Base-by-base conservation (phyloP, 2,113 vertebrate species). In the Brevimyrus niger region DNA sequence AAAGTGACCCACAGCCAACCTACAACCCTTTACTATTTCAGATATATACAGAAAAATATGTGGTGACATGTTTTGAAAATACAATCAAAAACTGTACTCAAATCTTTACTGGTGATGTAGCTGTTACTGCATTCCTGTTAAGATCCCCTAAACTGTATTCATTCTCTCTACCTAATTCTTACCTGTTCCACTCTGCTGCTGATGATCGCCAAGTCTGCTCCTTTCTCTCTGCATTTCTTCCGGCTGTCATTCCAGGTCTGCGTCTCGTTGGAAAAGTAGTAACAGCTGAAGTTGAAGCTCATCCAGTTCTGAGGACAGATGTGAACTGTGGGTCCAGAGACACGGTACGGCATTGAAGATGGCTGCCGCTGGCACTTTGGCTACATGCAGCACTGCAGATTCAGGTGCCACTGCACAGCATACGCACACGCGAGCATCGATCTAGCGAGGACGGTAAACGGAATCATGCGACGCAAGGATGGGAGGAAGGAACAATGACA, bases 161-260 rank as follows among this genome's bases (percentile, higher is more conserved):
- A 65, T 65, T n/a, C n/a, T 65, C 23, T 65, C 61, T 65, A 31
- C 9, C 61, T 27, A 65, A 27, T 27, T 27, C 86, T 87, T 35
- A 91, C 92, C 90, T 92, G 90, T 87, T 91, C 90, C 38, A 84
- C 87, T 23, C 0, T 0, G 9, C 65, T 91, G 35, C 90, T 31
- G 17, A 93, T 88, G 47, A 90, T 19, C 27, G 90, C 89, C 90
- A 94, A 91, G 85, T 92, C 87, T 69, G 90, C 91, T 86, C 80
- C 91, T 58, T 7, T 89, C 4, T 3, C 1, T 27, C 1, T 89
- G 58, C 92, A 94, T 53, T 91, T 84, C 0, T 90, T 0, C 83
- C 85, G 44, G 88, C 86, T 58, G 2, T 38, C 2, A 2, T 46
- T 31, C 93, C 92, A 94, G 1, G 89, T 73, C 4, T 0, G 61